Base-by-base conservation (phyloP, 1,140 invertebrate genomes). In the Diabrotica undecimpunctata region DNA sequence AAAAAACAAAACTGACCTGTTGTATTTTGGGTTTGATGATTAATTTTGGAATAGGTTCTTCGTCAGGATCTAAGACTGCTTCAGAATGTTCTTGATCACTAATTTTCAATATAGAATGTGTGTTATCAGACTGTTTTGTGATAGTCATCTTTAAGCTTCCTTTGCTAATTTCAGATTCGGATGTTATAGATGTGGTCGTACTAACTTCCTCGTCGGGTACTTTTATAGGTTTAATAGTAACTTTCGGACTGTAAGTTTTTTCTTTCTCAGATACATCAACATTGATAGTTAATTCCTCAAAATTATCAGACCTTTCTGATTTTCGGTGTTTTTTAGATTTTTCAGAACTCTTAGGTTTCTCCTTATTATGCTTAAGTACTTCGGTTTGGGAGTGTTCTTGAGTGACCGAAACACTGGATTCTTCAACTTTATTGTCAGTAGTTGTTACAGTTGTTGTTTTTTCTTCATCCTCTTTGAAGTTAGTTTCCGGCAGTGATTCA, bases 81-180 rank as follows among this genome's bases (percentile, higher is more conserved):
- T 76, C 71, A 5, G 73, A 71, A 65, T 75, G 71, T 9, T 76
- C 71, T 0, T 73, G 70, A 64, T 75, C 71, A 60, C 67, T 76
- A 12, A 77, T 73, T 60, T 78, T 78, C 41, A 78, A 63, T 54
- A 78, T 77, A 1, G 77, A 78, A 71, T 75, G 72, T 59, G 67
- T 68, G 14, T 75, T 77, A 63, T 75, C 75, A n/a, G 73, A 72
- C 66, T 74, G 74, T 70, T 78, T 78, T 9, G 75, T 75, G 37
- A 78, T 78, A 0, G 77, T 78, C 41, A 78, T 75, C 68, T 78
- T 77, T 37, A 79, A 59, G n/a, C 70, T 71, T 10, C 70, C 72
- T 62, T 75, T 73, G 54, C 53, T 6, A 56, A 54, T 66, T 62
- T 61, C 68, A 35, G 64, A 54, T 37, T 73, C 70, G 46, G 62